phyloP scores from a whole-genome alignment of 2,797 vertebrate genomes.

The Acanthurus tractus region DNA sequence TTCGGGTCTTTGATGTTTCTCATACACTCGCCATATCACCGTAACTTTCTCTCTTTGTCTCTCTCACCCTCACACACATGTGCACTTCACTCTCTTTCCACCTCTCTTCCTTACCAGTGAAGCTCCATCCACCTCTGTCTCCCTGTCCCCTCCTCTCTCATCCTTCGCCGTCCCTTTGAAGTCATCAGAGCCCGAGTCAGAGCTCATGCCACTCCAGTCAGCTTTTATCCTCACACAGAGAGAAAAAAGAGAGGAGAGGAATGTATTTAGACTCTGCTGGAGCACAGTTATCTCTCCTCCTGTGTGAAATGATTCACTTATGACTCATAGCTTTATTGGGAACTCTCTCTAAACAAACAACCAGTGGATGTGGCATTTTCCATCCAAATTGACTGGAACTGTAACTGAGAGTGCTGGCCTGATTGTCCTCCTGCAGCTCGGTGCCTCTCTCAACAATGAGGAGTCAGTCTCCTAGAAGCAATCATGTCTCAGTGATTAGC shows the following conservation, averaged over 20 bases:
- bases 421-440: constrained; percentile 65
- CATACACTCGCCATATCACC: constrained; percentile 56
- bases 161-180: constrained; percentile 78
- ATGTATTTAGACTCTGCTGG: constrained; percentile 71
- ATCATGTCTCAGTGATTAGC: constrained; percentile 68
- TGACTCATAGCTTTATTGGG: constrained; percentile 80
- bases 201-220: constrained; percentile 72
- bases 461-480: constrained; percentile 63
- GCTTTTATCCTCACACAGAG: constrained; percentile 78
- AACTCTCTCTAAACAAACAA: constrained; percentile 77
- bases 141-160: constrained; percentile 69
- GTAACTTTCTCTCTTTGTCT: constrained; percentile 74
- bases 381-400: constrained; percentile 69
- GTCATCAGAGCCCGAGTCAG: constrained; percentile 72
- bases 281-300: constrained; percentile 75
- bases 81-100: constrained; percentile 39
- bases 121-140: constrained; percentile 69
- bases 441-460: constrained; percentile 66
- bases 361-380: constrained; percentile 67
- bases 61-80: constrained; percentile 49
- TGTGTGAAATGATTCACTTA: constrained; percentile 78
- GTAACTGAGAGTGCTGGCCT: constrained; percentile 67
- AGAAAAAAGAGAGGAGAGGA: constrained; percentile 57
- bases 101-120: constrained; percentile 37
- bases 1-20: constrained; percentile 77